Conservation (phyloP, 2,113 vertebrate genomes). For the Coreoperca whiteheadi region DNA sequence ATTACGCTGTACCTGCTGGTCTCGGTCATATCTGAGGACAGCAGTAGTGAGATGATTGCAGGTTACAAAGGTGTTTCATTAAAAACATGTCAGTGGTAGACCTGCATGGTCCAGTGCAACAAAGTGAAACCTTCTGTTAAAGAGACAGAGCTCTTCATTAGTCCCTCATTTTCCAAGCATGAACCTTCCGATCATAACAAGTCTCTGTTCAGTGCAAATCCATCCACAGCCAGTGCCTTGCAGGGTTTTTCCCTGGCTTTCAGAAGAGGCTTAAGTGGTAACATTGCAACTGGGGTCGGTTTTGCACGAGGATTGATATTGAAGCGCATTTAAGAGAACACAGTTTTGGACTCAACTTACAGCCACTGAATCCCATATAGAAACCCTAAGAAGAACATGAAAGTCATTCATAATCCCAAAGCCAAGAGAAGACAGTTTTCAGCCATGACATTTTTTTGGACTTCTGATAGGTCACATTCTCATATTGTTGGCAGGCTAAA, state of each 20-base stretch:
- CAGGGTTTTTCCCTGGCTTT: constrained; percentile 71
- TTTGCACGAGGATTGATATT: constrained; percentile 69
- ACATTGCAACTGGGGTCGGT: constrained; percentile 69
- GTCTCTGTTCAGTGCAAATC: constrained; percentile 66
- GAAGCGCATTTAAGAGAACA: constrained; percentile 73
- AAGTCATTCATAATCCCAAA: constrained; percentile 65
- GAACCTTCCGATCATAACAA: constrained; percentile 56
- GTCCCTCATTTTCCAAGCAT: constrained; percentile 38
- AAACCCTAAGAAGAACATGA: constrained; percentile 57
- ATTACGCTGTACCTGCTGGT: constrained; percentile 16
- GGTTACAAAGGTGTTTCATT: constrained; percentile 63
- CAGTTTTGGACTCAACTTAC: constrained; percentile 64
- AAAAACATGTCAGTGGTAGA: constrained; percentile 30
- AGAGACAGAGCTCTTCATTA: constrained; percentile 53
- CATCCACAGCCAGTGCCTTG: constrained; percentile 62
- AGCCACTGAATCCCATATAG: constrained; percentile 62
- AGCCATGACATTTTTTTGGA: constrained; percentile 32
- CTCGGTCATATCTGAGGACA: constrained; percentile 18
- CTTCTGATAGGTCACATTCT: constrained; percentile 36
- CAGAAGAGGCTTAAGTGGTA: constrained; percentile 77
- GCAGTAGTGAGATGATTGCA: constrained; percentile 40
- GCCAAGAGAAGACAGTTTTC: constrained; percentile 47
- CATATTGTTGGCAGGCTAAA: constrained; percentile 42
- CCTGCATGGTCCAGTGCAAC: constrained; percentile 16
- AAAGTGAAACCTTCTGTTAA: constrained; percentile 38